These are phyloP conservation scores for Vanessa cardui DNA, from an alignment of 2,888 invertebrate species.

Conservation along the genomic window DNA sequence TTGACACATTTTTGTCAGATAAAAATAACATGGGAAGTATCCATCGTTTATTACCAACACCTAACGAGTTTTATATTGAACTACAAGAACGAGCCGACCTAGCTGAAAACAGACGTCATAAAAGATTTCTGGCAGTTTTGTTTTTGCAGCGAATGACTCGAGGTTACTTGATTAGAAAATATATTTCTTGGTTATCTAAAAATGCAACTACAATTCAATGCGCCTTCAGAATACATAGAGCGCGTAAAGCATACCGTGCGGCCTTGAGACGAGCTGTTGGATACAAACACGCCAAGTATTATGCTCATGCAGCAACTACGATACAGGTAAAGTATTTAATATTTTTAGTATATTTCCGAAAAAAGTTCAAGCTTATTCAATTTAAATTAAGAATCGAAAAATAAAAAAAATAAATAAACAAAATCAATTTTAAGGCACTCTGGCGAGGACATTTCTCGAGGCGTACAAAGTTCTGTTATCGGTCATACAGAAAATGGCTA, in stretches of 20 bases:
- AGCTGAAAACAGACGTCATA: slow-evolving; percentile 57
- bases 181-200: slow-evolving; percentile 63
- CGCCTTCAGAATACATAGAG: slow-evolving; percentile 63
- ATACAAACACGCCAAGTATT: slow-evolving; percentile 63
- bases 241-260: slow-evolving; percentile 58
- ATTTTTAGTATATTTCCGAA: no score
- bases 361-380: neutral
- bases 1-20: neutral
- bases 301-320: slow-evolving; percentile 60
- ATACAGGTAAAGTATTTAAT: slow-evolving; percentile 58
- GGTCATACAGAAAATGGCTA: slow-evolving; percentile 70
- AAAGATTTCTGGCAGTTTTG: slow-evolving; percentile 60
- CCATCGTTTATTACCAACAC: slow-evolving; percentile 51
- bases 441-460: slow-evolving; percentile 74
- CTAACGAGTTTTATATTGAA: slow-evolving; percentile 56
- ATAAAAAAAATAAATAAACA: neutral
- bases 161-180: slow-evolving; percentile 66
- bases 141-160: slow-evolving; percentile 63
- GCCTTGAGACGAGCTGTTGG: slow-evolving; percentile 65
- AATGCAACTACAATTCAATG: slow-evolving; percentile 71
- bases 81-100: slow-evolving; percentile 58
- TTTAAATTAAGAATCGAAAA: neutral
- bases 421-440: slow-evolving; percentile 54
- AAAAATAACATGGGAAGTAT: slow-evolving; percentile 64
- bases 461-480: slow-evolving; percentile 68